Percentiles rank a stretch among this genome's conserved stretches.
phyloP scores from a whole-genome alignment of 2,113 vertebrate genomes.

The Rhabdomys dilectus region DNA sequence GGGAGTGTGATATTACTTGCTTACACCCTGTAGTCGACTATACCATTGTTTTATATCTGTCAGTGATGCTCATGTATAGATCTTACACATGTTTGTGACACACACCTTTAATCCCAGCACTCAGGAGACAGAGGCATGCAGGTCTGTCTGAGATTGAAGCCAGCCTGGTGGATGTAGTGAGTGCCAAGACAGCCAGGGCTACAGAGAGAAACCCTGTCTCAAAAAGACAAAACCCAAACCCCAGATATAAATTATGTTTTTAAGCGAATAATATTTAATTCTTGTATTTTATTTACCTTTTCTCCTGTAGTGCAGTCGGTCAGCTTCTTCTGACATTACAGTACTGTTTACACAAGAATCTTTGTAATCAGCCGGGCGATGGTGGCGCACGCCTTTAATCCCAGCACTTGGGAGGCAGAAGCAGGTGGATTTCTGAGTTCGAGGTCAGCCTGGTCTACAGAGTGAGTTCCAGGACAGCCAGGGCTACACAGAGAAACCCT shows the following conservation, averaged over 20 bases:
- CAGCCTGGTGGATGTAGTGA: neutral
- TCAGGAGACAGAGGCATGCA: neutral
- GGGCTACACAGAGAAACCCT: too few species aligned
- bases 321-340: constrained; percentile 16
- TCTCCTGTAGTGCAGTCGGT: neutral
- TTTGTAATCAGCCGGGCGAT: neutral
- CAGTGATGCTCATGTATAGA: neutral
- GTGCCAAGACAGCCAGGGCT: neutral
- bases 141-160: neutral
- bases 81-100: neutral
- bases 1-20: neutral
- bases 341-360: neutral
- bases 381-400: too few species aligned
- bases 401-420: too few species aligned
- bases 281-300: constrained; percentile 3
- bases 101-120: neutral
- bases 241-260: constrained; percentile 14
- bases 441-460: too few species aligned
- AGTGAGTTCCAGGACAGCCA: too few species aligned
- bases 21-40: neutral
- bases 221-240: neutral
- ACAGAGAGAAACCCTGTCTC: neutral
- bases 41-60: neutral
- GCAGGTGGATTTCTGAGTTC: too few species aligned
- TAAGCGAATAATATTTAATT: constrained; percentile 45